phyloP scores from a whole-genome alignment of 2,113 vertebrate genomes.

The Oreochromis niloticus region DNA sequence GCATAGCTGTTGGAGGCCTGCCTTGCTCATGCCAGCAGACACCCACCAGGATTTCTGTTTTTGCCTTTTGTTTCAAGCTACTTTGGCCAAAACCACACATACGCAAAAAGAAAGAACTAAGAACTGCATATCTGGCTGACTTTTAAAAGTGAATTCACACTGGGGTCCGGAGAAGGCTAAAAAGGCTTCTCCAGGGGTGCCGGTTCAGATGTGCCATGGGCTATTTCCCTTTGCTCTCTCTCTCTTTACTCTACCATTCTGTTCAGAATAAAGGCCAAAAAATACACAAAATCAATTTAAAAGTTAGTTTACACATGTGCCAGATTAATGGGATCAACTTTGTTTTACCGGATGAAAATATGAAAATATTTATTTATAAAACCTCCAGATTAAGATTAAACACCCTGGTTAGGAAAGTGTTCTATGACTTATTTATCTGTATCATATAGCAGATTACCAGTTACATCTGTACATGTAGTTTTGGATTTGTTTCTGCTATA shows the following conservation, averaged over 20 bases:
- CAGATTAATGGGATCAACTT: background rate
- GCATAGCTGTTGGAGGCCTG: background rate
- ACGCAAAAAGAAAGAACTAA: background rate
- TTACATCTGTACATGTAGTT: background rate
- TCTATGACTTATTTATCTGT: background rate
- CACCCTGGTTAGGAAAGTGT: background rate
- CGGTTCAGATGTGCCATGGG: background rate
- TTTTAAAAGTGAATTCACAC: background rate
- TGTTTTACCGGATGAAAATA: fast-evolving
- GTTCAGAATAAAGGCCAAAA: background rate
- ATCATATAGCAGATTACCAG: background rate
- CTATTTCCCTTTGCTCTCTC: background rate
- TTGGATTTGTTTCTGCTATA: background rate
- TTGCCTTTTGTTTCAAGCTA: conserved; percentile 3
- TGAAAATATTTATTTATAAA: background rate
- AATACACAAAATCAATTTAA: background rate
- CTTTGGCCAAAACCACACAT: background rate
- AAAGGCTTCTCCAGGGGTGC: background rate
- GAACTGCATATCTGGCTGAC: background rate
- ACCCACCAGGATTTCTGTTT: conserved; percentile 26
- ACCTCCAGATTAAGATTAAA: background rate
- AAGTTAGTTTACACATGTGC: background rate
- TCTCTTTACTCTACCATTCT: background rate
- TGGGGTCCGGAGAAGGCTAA: background rate
- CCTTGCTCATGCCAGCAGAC: background rate